Evolutionary conservation across 37 sponge, comb jelly and placozoan genomes (phyloP).

Genomic region (Chondrosia reniformis): DNA sequence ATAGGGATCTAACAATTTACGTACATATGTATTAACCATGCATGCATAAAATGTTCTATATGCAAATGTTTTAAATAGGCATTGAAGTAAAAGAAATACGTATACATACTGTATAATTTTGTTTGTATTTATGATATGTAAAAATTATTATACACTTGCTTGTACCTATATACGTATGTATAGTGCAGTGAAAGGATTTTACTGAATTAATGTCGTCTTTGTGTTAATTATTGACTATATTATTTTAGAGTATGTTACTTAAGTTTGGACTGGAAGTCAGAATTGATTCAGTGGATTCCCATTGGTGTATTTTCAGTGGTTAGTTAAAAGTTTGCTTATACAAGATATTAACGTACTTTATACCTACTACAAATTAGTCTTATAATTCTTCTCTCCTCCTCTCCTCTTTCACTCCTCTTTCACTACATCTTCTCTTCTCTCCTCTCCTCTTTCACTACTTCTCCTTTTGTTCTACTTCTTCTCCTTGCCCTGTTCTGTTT

Average conservation of each 20-base stretch:
- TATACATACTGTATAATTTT: too few relatives aligned
- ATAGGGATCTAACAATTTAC: too few relatives aligned
- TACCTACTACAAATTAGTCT: neutral
- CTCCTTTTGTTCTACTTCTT: neutral
- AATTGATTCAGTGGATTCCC: neutral
- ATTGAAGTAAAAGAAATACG: too few relatives aligned
- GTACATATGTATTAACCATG: too few relatives aligned
- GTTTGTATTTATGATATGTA: neutral
- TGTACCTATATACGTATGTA: neutral
- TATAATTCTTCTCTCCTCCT: neutral
- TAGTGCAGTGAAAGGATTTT: neutral
- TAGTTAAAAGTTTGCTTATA: neutral
- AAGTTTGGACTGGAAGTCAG: neutral
- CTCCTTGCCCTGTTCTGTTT: neutral
- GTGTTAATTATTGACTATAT: too few relatives aligned
- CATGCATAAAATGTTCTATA: too few relatives aligned
- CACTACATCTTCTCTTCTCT: neutral
- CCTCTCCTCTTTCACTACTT: neutral
- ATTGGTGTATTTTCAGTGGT: conserved; percentile 4
- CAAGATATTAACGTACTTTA: neutral
- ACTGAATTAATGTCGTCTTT: neutral
- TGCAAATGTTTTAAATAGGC: too few relatives aligned
- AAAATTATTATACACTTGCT: neutral
- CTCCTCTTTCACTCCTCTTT: neutral
- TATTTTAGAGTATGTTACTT: neutral